Evolutionary conservation across 1,140 invertebrate genomes (phyloP).

Genomic region (Drosophila kanapiae): DNA sequence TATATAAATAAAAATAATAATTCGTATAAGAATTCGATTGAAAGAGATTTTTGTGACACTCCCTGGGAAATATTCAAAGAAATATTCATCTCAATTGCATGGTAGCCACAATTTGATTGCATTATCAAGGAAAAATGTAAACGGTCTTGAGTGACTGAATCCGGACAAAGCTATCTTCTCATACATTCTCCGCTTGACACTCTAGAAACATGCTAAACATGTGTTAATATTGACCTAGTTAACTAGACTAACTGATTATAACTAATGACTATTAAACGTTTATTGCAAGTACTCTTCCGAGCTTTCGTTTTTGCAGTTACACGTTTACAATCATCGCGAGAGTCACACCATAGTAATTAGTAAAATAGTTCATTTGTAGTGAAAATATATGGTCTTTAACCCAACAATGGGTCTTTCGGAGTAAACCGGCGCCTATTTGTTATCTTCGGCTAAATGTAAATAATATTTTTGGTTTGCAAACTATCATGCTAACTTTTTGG

Average conservation of each 20-base stretch:
- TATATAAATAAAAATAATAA: no score
- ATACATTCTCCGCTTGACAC: constrained; percentile 17
- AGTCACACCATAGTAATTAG: constrained; percentile 22
- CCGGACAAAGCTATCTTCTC: constrained; percentile 6
- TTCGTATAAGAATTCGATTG: background rate
- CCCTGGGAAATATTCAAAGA: constrained; percentile 3
- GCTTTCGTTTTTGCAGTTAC: constrained; percentile 18
- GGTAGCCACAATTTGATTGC: constrained; percentile 22
- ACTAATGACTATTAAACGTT: constrained; percentile 14
- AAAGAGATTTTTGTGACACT: constrained; percentile 6
- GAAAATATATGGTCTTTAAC: constrained; percentile 14
- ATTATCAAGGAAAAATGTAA: constrained; percentile 15
- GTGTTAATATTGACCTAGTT: constrained; percentile 18
- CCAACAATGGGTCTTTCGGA: background rate
- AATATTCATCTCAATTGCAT: constrained; percentile 13
- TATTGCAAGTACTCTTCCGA: constrained; percentile 15
- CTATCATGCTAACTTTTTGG: background rate
- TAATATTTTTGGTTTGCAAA: constrained; percentile 15
- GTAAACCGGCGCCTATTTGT: no score
- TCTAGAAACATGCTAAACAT: constrained; percentile 20
- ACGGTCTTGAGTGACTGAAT: constrained; percentile 11
- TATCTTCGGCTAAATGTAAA: constrained; percentile 6
- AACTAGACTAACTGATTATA: constrained; percentile 16
- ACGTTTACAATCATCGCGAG: constrained; percentile 15
- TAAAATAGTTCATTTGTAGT: constrained; percentile 18